Evolutionary conservation across 2,113 vertebrate species (phyloP), one percentile per base, ranked within the genome.

Genomic region (Burhinus bistriatus): DNA sequence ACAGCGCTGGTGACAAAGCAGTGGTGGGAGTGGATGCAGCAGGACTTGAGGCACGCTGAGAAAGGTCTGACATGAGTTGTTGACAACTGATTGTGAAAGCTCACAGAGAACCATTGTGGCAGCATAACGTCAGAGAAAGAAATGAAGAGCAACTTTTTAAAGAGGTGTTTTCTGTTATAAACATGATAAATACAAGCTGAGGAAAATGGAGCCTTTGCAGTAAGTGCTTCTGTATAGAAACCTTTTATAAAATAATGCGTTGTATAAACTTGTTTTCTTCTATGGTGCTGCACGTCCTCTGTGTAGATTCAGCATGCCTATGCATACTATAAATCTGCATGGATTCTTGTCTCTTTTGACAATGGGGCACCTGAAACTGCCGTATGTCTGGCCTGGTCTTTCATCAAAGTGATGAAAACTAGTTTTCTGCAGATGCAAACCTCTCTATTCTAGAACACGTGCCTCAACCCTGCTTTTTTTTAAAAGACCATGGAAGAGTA

Each of bases 281-380:
- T 58, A 0, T 1, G 3, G 15, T 58, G 42, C 44, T 72, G 23
- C 34, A 10, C 0, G 0, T 64, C 38, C 42, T 51, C 47, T 15
- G 47, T 29, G 34, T 49, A 32, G 62, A 20, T 62, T 57, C 75
- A 52, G 42, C 52, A 20, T 57, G 47, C 57, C 30, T 34, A 0
- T 47, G 34, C 30, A 5, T 38, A 8, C 42, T n/a, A 7, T 42
- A 32, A 23, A 77, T 58, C 58, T 40, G 22, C 12, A 11, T 0
- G 1, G 21, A 16, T 81, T 76, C 44, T n/a, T 18, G 11, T 55
- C 44, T 52, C 23, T 49, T 13, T 13, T 66, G 79, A 40, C 3
- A 4, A n/a, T 27, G 32, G 38, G 90, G 25, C 38, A 45, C 20
- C 15, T 42, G 62, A 30, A 83, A 29, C 32, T 77, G 62, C 34